phyloP scores from a whole-genome alignment of 2,797 vertebrate genomes.

The Chrosomus eos region DNA sequence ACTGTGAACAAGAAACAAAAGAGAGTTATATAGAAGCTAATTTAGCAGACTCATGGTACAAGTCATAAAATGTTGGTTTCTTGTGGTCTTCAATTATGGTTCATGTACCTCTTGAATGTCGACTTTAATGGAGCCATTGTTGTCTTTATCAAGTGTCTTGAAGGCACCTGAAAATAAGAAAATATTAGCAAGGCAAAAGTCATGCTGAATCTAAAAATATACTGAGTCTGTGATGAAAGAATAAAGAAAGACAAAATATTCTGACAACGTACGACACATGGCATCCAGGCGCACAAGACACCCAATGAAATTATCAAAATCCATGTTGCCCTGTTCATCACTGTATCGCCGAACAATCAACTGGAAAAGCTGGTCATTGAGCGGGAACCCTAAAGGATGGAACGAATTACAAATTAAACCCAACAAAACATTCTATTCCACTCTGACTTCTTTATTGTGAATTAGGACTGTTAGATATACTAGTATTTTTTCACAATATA shows the following conservation, averaged over 20 bases:
- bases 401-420: neutral
- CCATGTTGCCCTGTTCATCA: slow-evolving; percentile 80
- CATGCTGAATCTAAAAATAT: neutral
- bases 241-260: neutral
- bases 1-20: slow-evolving; percentile 72
- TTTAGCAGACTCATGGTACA: neutral
- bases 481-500: neutral
- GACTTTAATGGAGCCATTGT: slow-evolving; percentile 79
- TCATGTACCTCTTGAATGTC: slow-evolving; percentile 85
- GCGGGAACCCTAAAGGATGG: slow-evolving; percentile 80
- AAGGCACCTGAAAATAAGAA: slow-evolving; percentile 79
- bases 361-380: slow-evolving; percentile 79
- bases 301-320: slow-evolving; percentile 92
- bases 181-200: neutral
- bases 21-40: neutral
- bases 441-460: too few species aligned
- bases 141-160: slow-evolving; percentile 83
- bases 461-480: too few species aligned
- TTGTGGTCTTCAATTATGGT: neutral
- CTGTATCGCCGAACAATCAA: slow-evolving; percentile 84
- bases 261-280: slow-evolving; percentile 88
- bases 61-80: neutral
- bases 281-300: slow-evolving; percentile 91
- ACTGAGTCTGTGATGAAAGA: neutral
- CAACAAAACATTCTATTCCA: neutral